Conservation (phyloP, 2,888 invertebrate genomes). For the Hemistola chrysoprasaria region DNA sequence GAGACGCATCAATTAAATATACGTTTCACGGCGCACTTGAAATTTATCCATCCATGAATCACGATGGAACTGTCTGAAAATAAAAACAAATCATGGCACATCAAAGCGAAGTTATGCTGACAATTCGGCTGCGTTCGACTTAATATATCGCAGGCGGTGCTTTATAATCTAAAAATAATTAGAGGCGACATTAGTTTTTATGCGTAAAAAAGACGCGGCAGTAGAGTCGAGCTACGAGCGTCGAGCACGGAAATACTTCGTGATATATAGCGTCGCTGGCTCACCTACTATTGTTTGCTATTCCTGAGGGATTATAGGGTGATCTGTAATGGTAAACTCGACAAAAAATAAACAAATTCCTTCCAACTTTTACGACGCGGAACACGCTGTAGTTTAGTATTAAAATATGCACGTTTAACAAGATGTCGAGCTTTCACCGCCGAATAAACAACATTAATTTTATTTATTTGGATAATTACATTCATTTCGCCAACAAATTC, state of each 20-base stretch:
- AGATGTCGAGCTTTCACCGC: constrained; percentile 25
- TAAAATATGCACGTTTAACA: constrained; percentile 28
- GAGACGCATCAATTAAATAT: constrained; percentile 68
- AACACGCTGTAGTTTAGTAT: constrained; percentile 25
- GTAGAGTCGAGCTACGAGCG: constrained; percentile 45
- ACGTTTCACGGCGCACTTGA: constrained; percentile 68
- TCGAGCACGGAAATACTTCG: constrained; percentile 70
- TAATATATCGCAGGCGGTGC: constrained; percentile 79
- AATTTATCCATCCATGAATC: constrained; percentile 77
- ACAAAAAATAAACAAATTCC: constrained; percentile 2
- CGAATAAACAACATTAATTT: constrained; percentile 35
- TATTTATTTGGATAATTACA: constrained; percentile 48
- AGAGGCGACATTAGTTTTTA: constrained; percentile 81
- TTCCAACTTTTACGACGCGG: background rate
- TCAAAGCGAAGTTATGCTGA: constrained; percentile 81
- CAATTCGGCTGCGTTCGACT: constrained; percentile 75
- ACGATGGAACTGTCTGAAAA: constrained; percentile 70
- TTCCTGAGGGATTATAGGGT: constrained; percentile 53
- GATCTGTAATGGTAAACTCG: constrained; percentile 35
- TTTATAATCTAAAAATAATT: constrained; percentile 82
- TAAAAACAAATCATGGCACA: constrained; percentile 79
- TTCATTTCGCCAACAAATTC: constrained; percentile 45
- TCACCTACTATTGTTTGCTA: constrained; percentile 64
- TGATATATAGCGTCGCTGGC: constrained; percentile 69
- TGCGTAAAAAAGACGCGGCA: constrained; percentile 76